Conservation (phyloP, 2,797 vertebrate species). For the Apodemus agrarius region DNA sequence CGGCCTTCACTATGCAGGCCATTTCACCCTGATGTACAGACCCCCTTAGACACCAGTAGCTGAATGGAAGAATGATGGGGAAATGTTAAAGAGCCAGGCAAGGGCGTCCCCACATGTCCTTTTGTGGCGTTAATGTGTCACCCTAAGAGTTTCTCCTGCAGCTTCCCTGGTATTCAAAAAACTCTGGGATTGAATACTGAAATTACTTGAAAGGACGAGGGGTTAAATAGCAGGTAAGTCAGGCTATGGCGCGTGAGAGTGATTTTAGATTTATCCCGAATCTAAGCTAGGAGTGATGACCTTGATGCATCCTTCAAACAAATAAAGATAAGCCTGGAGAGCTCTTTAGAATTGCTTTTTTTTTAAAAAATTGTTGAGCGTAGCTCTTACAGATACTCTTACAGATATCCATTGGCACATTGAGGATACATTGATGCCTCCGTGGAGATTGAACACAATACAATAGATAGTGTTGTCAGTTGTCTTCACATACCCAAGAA, state of each 20-base stretch:
- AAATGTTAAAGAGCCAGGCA: background rate
- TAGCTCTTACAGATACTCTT: background rate
- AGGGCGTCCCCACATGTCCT: background rate
- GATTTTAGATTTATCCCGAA: constrained; percentile 32
- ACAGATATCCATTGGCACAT: background rate
- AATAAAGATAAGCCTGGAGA: background rate
- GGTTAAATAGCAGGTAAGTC: background rate
- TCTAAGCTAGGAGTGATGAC: background rate
- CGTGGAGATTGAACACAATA: background rate
- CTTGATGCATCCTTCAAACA: constrained; percentile 6
- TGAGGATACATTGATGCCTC: background rate
- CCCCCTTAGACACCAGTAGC: background rate
- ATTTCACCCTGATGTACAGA: background rate
- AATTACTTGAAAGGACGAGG: background rate
- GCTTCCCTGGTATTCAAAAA: background rate
- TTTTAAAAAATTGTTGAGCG: background rate
- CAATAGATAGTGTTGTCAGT: background rate
- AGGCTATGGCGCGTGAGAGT: background rate
- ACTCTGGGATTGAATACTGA: background rate
- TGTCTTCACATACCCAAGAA: background rate
- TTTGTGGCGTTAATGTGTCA: background rate
- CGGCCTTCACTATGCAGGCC: background rate
- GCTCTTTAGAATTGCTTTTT: background rate
- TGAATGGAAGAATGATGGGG: background rate
- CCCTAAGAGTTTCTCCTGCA: background rate